phyloP scores from a whole-genome alignment of 1,140 invertebrate species.

The Heliconius eleuchia region DNA sequence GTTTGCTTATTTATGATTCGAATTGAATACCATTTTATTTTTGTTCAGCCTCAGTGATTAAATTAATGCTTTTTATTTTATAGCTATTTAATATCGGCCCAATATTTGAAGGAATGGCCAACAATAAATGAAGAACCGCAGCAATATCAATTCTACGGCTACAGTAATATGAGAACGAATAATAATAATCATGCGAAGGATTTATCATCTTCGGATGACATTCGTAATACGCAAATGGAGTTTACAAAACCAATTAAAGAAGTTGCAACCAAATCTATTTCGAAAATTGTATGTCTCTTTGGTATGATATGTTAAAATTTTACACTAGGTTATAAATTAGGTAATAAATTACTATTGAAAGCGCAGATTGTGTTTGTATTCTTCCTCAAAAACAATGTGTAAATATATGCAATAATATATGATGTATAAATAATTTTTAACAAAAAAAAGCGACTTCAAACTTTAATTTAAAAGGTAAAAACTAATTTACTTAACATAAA shows the following conservation, averaged over 20 bases:
- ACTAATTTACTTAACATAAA: too few species aligned
- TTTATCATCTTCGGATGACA: neutral
- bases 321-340: neutral
- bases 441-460: too few species aligned
- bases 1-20: too few species aligned
- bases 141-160: neutral
- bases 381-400: too few species aligned
- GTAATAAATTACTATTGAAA: neutral
- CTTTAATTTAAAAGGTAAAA: too few species aligned
- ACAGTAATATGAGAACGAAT: neutral
- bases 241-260: slow-evolving; percentile 2
- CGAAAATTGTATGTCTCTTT: neutral
- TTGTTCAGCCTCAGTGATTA: too few species aligned
- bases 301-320: neutral
- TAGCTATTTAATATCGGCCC: slow-evolving; percentile 1
- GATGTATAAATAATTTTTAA: too few species aligned
- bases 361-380: too few species aligned
- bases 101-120: neutral
- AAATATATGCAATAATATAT: too few species aligned
- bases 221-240: neutral
- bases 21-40: too few species aligned
- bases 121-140: neutral
- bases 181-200: neutral
- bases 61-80: neutral
- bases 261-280: neutral